Evolutionary conservation across 92 coral and sea anemone genomes (phyloP).

Genomic region (Montipora capitata): DNA sequence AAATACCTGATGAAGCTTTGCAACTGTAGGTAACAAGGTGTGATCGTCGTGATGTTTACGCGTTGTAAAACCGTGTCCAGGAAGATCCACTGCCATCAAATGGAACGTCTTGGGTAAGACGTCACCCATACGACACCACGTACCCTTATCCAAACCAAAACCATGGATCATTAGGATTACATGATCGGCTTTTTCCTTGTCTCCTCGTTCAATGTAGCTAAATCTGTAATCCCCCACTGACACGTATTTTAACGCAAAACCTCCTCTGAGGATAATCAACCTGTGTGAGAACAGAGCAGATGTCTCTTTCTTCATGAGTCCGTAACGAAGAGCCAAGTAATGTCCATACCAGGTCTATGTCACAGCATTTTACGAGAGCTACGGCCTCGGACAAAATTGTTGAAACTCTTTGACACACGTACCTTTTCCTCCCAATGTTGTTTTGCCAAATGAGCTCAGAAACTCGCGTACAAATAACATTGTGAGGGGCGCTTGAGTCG

Average conservation of each 20-base stretch:
- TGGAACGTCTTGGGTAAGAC: slow-evolving; percentile 82
- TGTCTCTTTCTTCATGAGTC: too few relatives aligned
- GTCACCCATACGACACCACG: slow-evolving; percentile 81
- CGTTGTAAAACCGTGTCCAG: slow-evolving; percentile 97
- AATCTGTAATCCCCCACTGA: slow-evolving; percentile 82
- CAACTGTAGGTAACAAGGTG: slow-evolving; percentile 81
- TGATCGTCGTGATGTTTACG: slow-evolving; percentile 90
- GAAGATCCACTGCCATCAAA: slow-evolving; percentile 88
- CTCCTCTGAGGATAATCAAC: slow-evolving; percentile 70
- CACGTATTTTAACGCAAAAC: slow-evolving; percentile 73
- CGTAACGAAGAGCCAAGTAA: too few relatives aligned
- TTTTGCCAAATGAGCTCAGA: too few relatives aligned
- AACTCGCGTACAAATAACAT: too few relatives aligned
- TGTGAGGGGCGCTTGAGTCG: too few relatives aligned
- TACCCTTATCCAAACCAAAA: slow-evolving; percentile 86
- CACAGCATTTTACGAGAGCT: too few relatives aligned
- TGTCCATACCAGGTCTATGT: too few relatives aligned
- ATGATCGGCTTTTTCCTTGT: slow-evolving; percentile 41
- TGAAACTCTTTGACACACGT: too few relatives aligned
- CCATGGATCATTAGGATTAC: slow-evolving; percentile 89
- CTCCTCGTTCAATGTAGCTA: slow-evolving; percentile 88
- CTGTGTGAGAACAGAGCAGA: slow-evolving; percentile 31
- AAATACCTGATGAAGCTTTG: slow-evolving; percentile 90
- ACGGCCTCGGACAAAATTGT: too few relatives aligned
- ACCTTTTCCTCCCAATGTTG: too few relatives aligned